Conservation (phyloP, 2,113 vertebrate genomes). For the Carassius carassius region DNA sequence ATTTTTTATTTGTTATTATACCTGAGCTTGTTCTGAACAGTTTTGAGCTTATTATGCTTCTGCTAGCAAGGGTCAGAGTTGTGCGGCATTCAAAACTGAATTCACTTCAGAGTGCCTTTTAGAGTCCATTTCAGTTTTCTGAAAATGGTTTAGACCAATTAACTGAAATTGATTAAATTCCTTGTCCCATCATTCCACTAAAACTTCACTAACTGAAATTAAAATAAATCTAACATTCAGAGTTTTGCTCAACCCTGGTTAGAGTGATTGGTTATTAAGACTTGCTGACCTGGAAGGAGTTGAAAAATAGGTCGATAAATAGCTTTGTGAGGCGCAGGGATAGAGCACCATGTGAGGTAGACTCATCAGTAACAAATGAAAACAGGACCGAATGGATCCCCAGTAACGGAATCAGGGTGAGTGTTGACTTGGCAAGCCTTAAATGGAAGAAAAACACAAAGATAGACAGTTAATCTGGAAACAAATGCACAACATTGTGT, state of each 20-base stretch:
- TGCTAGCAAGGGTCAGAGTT: not conserved
- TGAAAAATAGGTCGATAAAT: conserved; percentile 91
- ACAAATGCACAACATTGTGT: not conserved
- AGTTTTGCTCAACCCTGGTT: not conserved
- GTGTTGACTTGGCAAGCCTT: conserved; percentile 94
- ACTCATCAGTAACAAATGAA: conserved; percentile 88
- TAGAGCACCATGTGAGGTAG: conserved; percentile 78
- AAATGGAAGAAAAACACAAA: not conserved
- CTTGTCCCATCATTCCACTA: not conserved
- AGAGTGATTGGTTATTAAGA: not conserved
- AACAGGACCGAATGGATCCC: conserved; percentile 93
- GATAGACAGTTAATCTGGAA: not conserved
- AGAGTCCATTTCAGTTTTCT: not conserved
- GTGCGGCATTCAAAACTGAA: not conserved
- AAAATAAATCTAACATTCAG: not conserved
- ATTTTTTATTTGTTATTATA: not conserved
- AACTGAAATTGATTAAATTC: not conserved
- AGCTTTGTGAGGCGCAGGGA: conserved; percentile 87
- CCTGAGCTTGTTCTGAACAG: not conserved
- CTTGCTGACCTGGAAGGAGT: conserved; percentile 88
- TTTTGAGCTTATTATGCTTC: not conserved
- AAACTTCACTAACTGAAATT: not conserved
- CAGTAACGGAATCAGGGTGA: conserved; percentile 92
- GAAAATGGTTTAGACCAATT: no score
- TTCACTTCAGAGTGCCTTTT: not conserved